phyloP scores from a whole-genome alignment of 2,888 invertebrate species.

The Meliscaeva auricollis region DNA sequence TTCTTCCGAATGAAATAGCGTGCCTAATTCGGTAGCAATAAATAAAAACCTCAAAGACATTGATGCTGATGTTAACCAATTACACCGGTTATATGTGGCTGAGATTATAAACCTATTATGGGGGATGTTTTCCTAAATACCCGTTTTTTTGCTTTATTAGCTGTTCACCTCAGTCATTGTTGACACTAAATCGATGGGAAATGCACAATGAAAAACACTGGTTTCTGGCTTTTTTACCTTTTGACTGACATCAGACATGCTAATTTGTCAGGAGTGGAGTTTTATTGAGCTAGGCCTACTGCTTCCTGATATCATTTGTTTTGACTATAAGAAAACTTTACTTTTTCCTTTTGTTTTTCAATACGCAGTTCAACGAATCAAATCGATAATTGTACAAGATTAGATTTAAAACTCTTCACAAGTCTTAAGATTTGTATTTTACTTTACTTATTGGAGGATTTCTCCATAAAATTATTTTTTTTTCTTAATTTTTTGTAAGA shows the following conservation, averaged over 20 bases:
- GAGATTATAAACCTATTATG: slow-evolving; percentile 21
- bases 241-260: slow-evolving; percentile 50
- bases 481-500: too few species aligned
- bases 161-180: slow-evolving; percentile 52
- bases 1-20: slow-evolving; percentile 52
- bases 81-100: slow-evolving; percentile 45
- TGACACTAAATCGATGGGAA: slow-evolving; percentile 74
- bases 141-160: slow-evolving; percentile 49
- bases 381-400: too few species aligned
- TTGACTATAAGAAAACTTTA: too few species aligned
- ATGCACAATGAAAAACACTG: slow-evolving; percentile 60
- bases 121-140: slow-evolving; percentile 59
- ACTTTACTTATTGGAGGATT: too few species aligned
- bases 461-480: too few species aligned
- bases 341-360: too few species aligned
- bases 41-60: slow-evolving; percentile 45
- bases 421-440: too few species aligned
- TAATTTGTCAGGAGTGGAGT: neutral
- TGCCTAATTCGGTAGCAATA: slow-evolving; percentile 54
- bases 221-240: slow-evolving; percentile 2
- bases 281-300: neutral
- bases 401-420: too few species aligned
- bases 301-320: too few species aligned
- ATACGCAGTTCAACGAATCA: too few species aligned
- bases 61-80: slow-evolving; percentile 45